phyloP scores from a whole-genome alignment of 2,113 vertebrate genomes.

The Rhea americana region DNA sequence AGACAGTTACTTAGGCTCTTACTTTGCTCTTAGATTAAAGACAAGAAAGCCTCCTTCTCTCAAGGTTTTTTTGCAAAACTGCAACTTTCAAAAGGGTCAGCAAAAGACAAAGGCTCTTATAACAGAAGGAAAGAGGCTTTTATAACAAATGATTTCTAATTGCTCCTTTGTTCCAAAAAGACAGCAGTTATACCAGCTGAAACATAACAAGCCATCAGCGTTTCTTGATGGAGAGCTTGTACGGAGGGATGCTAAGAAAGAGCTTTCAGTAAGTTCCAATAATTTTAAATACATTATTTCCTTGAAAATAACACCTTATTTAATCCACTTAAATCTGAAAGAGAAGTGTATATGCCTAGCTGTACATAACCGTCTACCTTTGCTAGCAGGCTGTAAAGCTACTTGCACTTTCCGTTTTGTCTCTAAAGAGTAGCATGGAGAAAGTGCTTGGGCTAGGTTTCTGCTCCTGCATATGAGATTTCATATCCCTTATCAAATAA shows the following conservation, averaged over 20 bases:
- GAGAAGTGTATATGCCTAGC: constrained; percentile 23
- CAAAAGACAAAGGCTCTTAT: constrained; percentile 87
- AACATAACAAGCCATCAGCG: constrained; percentile 77
- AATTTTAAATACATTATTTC: constrained; percentile 81
- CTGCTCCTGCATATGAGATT: not conserved
- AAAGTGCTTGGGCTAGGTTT: not conserved
- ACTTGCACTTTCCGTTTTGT: not conserved
- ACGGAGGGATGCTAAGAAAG: constrained; percentile 62
- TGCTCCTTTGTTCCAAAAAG: constrained; percentile 90
- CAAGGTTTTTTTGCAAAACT: constrained; percentile 79
- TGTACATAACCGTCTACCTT: not conserved
- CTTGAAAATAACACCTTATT: constrained; percentile 64
- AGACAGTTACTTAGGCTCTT: constrained; percentile 85
- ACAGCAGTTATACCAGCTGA: constrained; percentile 80
- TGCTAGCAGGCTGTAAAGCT: not conserved
- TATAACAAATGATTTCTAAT: constrained; percentile 97
- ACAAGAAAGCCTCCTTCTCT: constrained; percentile 78
- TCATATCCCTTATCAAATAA: not conserved
- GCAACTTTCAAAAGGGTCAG: constrained; percentile 91
- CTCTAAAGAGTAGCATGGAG: not conserved
- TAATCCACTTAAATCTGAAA: constrained; percentile 61
- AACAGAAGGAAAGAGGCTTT: constrained; percentile 91
- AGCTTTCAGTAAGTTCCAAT: constrained; percentile 74
- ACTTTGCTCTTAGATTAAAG: constrained; percentile 95
- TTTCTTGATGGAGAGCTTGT: constrained; percentile 84